Base-by-base conservation (phyloP, 2,888 invertebrate genomes). In the Clepsis dumicolana region DNA sequence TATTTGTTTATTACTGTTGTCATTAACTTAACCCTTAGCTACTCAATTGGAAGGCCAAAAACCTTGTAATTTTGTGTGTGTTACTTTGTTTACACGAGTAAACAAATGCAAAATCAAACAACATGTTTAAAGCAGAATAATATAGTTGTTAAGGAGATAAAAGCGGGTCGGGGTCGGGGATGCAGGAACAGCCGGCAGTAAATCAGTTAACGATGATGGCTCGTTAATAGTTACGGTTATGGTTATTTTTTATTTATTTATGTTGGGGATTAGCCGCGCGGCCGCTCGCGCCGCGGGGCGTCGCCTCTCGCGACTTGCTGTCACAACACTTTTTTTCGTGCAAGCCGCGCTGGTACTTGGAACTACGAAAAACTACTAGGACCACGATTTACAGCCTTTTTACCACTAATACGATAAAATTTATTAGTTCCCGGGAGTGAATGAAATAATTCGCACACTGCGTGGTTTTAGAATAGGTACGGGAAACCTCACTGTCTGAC, bases 191-290 rank as follows among this genome's bases (percentile, higher is more conserved):
- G 53, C 35, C 27, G 66, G 73, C 70, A 67, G 75, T 80, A 79
- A 79, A 80, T 80, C 81, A 77, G 70, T 78, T 78, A 75, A 68
- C 80, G 74, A 71, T 52, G 74, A 73, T 66, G 72, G 62, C 75
- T 80, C 72, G 73, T 80, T 75, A 75, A 63, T 54, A 53, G 69
- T 41, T 59, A 66, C 52, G 52, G 65, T 54, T 61, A 65, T 41
- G 41, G 48, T 53, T 56, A 63, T 29, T 60, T 50, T 38, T 41
- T 72, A 70, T 72, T 72, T 72, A 70, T 72, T 65, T 65, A 70
- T 68, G 50, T 59, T 56, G 62, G 59, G 68, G 70, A 65, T 64
- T 65, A 69, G 68, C 67, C 61, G 68, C 72, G 69, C 70, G 56
- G 48, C 56, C 65, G 72, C 63, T 48, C 44, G 67, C 64, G 44